Base-by-base conservation (phyloP, 2,113 vertebrate genomes). In the Eolophus roseicapilla region DNA sequence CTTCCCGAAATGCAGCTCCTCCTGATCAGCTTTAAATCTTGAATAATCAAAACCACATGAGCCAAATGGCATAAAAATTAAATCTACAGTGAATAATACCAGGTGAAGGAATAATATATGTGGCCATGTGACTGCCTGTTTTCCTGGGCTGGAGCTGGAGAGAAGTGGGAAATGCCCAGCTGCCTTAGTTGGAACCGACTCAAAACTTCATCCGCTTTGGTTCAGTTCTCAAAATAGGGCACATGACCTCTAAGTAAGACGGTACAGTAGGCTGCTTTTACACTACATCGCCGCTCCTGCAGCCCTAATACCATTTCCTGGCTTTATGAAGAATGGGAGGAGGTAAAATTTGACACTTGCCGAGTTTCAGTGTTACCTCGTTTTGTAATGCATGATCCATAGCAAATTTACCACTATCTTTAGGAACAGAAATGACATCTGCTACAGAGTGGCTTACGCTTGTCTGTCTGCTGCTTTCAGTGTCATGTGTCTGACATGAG, bases 141-240 rank as follows among this genome's bases (percentile, higher is more conserved):
- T 95, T 91, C 83, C 92, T 69, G 77, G 81, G 43, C 91, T 84
- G 70, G 90, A 96, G 83, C 90, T 67, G 95, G 73, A 94, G 64
- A 71, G 77, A 96, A 97, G 96, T 96, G 92, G 95, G 93, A 98
- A 98, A 98, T 97, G 96, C 94, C 97, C 97, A 97, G 97, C 97
- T 98, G 96, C 96, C 92, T 98, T 86, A 95, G 65, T 95, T 97
- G 97, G 97, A 97, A 97, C 74, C 2, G 31, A 91, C 91, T 97
- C 97, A 98, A 97, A 97, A 96, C 90, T 95, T 97, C 96, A 97
- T 96, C 95, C 93, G 93, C 96, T 97, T 97, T 95, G 96, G 96
- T 97, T 97, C 96, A 93, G 95, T 94, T 94, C 95, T 97, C 82
- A 86, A 96, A 97, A 96, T 94, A 95, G 97, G 95, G 92, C 94